These are phyloP conservation scores for Microcebus griseorufus DNA, from an alignment of 2,113 vertebrate species.

Conservation along the genomic window DNA sequence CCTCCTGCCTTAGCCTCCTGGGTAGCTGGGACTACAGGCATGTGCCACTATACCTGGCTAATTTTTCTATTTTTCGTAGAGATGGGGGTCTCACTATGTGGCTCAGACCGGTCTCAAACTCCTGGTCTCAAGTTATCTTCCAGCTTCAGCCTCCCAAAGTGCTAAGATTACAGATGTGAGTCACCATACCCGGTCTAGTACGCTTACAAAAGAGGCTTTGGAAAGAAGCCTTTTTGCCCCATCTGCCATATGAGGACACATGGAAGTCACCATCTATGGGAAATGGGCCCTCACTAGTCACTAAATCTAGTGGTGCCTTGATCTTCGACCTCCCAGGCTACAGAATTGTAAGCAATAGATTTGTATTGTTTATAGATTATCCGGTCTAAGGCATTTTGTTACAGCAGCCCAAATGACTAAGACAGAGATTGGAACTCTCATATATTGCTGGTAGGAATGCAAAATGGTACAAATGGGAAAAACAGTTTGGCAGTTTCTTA, in stretches of 20 bases:
- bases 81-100: no score
- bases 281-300: background rate
- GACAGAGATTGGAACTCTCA: background rate
- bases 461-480: background rate
- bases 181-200: no score
- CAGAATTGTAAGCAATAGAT: background rate
- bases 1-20: no score
- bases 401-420: background rate
- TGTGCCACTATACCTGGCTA: no score
- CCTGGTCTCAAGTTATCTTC: no score
- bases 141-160: no score
- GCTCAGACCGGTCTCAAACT: no score
- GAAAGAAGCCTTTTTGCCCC: background rate
- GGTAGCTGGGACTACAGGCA: no score
- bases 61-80: no score
- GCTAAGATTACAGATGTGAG: no score
- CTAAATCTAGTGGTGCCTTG: background rate
- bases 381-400: background rate
- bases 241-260: background rate
- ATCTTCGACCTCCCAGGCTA: background rate
- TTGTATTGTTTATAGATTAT: background rate
- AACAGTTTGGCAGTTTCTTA: background rate
- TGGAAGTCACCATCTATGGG: background rate
- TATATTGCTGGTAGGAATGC: background rate
- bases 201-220: background rate